A percentile compares a stretch with the other conserved stretches of the same genome.
Evolutionary conservation across 92 coral and sea anemone genomes (phyloP).

Genomic region (Bergia sp.): DNA sequence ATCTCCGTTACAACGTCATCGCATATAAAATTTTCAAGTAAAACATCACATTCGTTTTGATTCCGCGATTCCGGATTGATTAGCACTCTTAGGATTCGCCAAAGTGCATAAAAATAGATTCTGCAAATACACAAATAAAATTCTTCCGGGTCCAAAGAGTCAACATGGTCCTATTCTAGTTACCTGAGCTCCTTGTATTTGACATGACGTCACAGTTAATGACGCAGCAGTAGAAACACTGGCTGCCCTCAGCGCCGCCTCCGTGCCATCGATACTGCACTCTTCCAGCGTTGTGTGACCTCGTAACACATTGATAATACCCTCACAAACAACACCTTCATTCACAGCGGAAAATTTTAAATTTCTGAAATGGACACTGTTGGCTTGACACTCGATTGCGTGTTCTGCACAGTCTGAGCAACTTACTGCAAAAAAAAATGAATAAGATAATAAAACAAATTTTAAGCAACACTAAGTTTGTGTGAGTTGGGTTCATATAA

Average conservation of each 20-base stretch:
- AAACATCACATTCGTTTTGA: too few species aligned
- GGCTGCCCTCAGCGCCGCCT: constrained; percentile 65
- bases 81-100: background rate
- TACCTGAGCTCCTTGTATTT: constrained; percentile 40
- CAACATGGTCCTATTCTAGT: background rate
- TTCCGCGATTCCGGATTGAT: background rate
- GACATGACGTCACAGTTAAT: constrained; percentile 26
- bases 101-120: background rate
- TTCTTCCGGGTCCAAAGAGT: background rate
- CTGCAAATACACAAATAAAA: background rate
- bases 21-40: background rate
- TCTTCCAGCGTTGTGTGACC: constrained; percentile 72
- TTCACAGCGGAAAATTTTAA: constrained; percentile 63
- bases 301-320: constrained; percentile 63
- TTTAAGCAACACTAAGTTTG: background rate
- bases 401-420: constrained; percentile 36
- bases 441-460: background rate
- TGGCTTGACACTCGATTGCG: constrained; percentile 59
- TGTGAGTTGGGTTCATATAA: background rate
- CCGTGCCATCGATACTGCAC: constrained; percentile 74
- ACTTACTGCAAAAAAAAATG: constrained; percentile 24
- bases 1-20: background rate
- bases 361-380: constrained; percentile 65
- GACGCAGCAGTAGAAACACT: constrained; percentile 12
- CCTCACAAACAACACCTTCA: constrained; percentile 58